Percentiles rank a stretch among this genome's conserved stretches.
These are phyloP conservation scores for Muscidifurax raptorellus DNA, from an alignment of 1,140 invertebrate species.

Conservation along the genomic window DNA sequence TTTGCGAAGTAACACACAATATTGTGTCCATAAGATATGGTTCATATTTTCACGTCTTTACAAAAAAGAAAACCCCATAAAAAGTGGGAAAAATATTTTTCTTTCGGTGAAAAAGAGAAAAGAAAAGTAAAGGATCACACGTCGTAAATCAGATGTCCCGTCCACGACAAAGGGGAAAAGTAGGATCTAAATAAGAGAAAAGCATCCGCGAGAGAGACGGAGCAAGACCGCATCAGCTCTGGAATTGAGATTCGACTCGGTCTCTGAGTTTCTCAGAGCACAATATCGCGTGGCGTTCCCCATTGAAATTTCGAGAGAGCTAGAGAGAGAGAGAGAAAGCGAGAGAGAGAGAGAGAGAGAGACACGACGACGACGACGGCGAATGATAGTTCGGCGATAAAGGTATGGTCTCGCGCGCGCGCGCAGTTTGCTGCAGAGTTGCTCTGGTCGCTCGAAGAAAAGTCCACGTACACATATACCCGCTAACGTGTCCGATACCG, in stretches of 20 bases:
- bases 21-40: neutral
- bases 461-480: neutral
- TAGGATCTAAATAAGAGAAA: conserved; percentile 9
- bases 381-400: conserved; percentile 33
- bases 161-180: neutral
- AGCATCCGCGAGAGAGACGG: neutral
- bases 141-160: neutral
- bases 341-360: conserved; percentile 2
- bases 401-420: neutral
- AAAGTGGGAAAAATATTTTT: conserved; percentile 14
- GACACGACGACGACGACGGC: neutral
- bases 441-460: conserved; percentile 32
- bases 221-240: neutral
- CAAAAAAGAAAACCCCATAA: conserved; percentile 42
- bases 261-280: neutral
- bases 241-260: conserved; percentile 40
- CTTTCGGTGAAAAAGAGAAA: neutral
- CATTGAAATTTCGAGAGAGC: conserved; percentile 26
- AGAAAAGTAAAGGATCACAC: conserved; percentile 1
- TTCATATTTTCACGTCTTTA: neutral
- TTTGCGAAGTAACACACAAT: neutral
- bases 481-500: neutral
- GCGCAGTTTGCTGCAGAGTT: conserved; percentile 20
- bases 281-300: neutral
- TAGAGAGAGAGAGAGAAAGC: conserved; percentile 33